A percentile compares a stretch with the other conserved stretches of the same genome.
Evolutionary conservation across 2,113 vertebrate species (phyloP).

Genomic region (Accipiter cooperii): DNA sequence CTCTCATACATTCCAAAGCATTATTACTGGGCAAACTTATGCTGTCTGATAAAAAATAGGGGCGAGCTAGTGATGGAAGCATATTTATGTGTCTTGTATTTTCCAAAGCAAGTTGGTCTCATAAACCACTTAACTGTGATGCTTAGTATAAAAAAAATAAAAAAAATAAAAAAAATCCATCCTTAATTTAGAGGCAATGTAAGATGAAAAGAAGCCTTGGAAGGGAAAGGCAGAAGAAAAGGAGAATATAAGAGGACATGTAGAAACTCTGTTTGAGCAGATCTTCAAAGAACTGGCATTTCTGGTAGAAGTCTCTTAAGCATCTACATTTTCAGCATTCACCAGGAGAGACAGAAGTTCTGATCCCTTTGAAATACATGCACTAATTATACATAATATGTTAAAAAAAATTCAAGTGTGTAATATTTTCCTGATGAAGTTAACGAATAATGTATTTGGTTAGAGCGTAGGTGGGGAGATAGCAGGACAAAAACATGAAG

Average conservation of each 20-base stretch:
- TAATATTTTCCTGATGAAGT: background rate
- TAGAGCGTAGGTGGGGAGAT: background rate
- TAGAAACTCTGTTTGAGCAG: background rate
- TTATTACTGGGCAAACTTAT: background rate
- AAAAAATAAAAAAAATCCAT: background rate
- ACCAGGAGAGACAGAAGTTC: background rate
- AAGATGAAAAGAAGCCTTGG: background rate
- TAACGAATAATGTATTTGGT: background rate
- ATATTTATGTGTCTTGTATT: background rate
- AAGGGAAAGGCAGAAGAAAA: background rate
- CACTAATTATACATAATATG: background rate
- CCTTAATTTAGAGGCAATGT: background rate
- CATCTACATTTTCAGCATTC: background rate
- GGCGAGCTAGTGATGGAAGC: background rate
- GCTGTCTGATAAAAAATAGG: background rate
- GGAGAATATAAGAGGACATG: background rate
- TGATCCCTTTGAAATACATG: background rate
- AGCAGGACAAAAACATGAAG: background rate
- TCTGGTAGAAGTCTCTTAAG: background rate
- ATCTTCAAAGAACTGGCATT: background rate
- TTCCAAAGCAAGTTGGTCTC: background rate
- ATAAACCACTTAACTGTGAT: background rate
- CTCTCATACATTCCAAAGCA: background rate
- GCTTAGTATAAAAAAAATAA: background rate
- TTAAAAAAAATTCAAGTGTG: background rate